Evolutionary conservation across 2,113 vertebrate species (phyloP).

Genomic region (Apistogramma diplotaenia): DNA sequence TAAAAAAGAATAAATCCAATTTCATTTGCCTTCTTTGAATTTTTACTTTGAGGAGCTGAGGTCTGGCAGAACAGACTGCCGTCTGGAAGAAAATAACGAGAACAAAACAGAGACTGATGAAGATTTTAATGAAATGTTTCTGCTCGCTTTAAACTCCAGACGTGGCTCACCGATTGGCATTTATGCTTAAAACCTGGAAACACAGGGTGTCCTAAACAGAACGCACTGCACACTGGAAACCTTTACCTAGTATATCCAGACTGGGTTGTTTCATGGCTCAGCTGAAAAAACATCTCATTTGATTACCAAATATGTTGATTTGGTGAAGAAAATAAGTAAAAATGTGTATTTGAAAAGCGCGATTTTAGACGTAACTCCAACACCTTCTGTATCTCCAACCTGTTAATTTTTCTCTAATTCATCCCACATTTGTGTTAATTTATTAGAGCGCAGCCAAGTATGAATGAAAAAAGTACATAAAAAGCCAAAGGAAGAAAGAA

Average conservation of each 20-base stretch:
- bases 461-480: no score
- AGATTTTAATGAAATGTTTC: slow-evolving; percentile 1
- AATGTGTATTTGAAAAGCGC: rapidly evolving
- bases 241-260: not conserved
- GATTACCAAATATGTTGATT: not conserved
- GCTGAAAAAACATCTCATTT: not conserved
- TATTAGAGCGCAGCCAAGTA: not conserved
- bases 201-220: not conserved
- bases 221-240: not conserved
- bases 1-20: not conserved
- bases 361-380: not conserved
- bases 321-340: not conserved
- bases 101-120: not conserved
- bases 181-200: not conserved
- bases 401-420: not conserved
- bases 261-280: not conserved
- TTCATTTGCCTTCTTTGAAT: not conserved
- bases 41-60: not conserved
- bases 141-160: not conserved
- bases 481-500: not conserved
- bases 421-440: not conserved
- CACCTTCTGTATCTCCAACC: not conserved
- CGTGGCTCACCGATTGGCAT: not conserved
- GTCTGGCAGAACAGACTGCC: not conserved
- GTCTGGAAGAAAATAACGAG: not conserved